A percentile compares a stretch with the other conserved stretches of the same genome.
Conservation (phyloP, 2,888 invertebrate species). For the Chaitophorus viminalis region DNA sequence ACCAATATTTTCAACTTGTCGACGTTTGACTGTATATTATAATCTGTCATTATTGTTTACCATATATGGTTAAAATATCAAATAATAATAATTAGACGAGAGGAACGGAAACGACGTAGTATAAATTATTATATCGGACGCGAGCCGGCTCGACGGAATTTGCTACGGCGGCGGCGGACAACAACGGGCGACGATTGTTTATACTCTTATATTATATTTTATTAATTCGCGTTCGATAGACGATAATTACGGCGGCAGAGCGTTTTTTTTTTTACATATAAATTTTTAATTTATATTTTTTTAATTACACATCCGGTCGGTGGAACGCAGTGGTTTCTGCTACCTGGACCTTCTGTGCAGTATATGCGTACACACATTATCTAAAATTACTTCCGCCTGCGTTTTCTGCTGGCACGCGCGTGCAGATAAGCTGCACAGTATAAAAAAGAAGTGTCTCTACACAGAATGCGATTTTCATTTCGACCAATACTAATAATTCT, state of each 20-base stretch:
- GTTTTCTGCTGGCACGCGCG: background rate
- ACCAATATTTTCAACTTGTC: too few relatives aligned
- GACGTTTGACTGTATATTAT: too few relatives aligned
- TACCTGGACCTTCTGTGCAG: background rate
- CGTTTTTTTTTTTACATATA: background rate
- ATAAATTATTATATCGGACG: background rate
- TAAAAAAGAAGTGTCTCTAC: background rate
- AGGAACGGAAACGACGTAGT: constrained; percentile 1
- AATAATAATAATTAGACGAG: background rate
- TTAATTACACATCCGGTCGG: constrained; percentile 14
- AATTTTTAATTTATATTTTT: background rate
- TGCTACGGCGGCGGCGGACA: constrained; percentile 9
- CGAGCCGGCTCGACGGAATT: background rate
- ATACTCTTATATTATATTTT: constrained; percentile 22
- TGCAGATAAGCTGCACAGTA: background rate
- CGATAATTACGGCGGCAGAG: constrained; percentile 19
- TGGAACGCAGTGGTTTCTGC: background rate
- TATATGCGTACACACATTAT: background rate
- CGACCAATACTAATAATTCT: too few relatives aligned
- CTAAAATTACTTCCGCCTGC: constrained; percentile 7
- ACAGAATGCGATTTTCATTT: too few relatives aligned
- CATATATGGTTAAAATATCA: too few relatives aligned
- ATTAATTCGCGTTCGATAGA: background rate
- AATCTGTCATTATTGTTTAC: too few relatives aligned
- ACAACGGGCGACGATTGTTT: constrained; percentile 37